Conservation (phyloP, 1,140 invertebrate genomes). For the Diprion similis region DNA sequence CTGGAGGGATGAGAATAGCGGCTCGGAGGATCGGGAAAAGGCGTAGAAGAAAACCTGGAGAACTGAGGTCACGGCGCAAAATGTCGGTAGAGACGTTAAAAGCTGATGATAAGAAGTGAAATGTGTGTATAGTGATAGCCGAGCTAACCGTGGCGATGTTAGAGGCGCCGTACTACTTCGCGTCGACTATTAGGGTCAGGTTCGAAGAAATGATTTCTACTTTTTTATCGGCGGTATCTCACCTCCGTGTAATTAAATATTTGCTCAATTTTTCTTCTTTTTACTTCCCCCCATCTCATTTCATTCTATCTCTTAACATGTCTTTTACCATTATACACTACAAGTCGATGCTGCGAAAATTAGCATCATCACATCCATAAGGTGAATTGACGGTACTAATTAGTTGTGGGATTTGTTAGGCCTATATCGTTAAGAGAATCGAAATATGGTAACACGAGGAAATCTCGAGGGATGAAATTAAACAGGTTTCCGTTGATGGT, state of each 20-base stretch:
- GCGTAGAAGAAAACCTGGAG: background rate
- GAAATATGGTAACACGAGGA: too few species aligned
- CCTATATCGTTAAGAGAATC: too few species aligned
- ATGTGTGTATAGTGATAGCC: background rate
- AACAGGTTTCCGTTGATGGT: too few species aligned
- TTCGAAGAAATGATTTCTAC: slow-evolving; percentile 4
- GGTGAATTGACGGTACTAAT: too few species aligned
- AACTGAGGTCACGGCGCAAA: background rate
- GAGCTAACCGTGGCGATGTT: background rate
- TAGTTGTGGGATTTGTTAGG: too few species aligned
- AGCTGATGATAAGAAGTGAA: background rate
- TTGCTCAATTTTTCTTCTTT: background rate
- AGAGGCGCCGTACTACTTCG: background rate
- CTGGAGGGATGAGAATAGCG: background rate
- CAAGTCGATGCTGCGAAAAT: too few species aligned
- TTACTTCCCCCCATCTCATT: background rate
- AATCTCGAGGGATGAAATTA: too few species aligned
- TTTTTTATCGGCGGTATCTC: background rate
- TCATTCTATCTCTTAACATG: too few species aligned
- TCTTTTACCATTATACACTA: too few species aligned
- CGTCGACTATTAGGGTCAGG: background rate
- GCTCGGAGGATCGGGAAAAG: background rate
- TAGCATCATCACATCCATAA: too few species aligned
- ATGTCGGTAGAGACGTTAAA: slow-evolving; percentile 1
- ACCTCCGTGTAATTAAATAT: background rate